These are phyloP conservation scores for Manis crassicaudata DNA, from an alignment of 2,797 vertebrate species.

Conservation along the genomic window DNA sequence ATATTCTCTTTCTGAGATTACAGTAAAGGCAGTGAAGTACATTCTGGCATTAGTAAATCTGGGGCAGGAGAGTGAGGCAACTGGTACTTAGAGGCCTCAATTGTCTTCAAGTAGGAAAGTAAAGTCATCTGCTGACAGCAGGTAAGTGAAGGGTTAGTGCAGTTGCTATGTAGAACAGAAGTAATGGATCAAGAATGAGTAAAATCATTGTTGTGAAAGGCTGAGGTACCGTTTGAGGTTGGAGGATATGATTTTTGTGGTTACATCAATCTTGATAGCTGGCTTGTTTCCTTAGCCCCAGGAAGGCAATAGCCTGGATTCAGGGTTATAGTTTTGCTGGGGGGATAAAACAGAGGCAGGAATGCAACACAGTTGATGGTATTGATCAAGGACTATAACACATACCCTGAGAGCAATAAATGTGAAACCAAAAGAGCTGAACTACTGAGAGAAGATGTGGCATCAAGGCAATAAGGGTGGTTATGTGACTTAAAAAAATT, in stretches of 20 bases:
- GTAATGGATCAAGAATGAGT: background rate
- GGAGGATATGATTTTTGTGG: background rate
- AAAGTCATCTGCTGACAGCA: background rate
- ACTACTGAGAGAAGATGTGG: background rate
- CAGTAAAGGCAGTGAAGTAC: background rate
- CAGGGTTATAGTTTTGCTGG: background rate
- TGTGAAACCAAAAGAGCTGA: background rate
- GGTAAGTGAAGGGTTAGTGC: background rate
- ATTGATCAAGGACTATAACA: background rate
- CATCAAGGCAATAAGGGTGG: background rate
- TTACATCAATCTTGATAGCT: background rate
- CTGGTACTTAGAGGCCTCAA: background rate
- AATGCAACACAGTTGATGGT: background rate
- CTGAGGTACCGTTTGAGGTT: background rate
- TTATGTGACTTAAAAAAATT: background rate
- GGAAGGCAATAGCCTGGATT: background rate
- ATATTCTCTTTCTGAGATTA: background rate
- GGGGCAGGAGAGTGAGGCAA: background rate
- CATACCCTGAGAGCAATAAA: background rate
- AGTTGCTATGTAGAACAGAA: background rate
- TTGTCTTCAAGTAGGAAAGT: background rate
- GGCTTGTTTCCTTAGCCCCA: background rate
- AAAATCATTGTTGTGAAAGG: background rate
- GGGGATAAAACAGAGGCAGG: background rate
- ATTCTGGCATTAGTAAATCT: background rate